Base-by-base conservation (phyloP, 2,797 vertebrate species). In the Neostethus bicornis region DNA sequence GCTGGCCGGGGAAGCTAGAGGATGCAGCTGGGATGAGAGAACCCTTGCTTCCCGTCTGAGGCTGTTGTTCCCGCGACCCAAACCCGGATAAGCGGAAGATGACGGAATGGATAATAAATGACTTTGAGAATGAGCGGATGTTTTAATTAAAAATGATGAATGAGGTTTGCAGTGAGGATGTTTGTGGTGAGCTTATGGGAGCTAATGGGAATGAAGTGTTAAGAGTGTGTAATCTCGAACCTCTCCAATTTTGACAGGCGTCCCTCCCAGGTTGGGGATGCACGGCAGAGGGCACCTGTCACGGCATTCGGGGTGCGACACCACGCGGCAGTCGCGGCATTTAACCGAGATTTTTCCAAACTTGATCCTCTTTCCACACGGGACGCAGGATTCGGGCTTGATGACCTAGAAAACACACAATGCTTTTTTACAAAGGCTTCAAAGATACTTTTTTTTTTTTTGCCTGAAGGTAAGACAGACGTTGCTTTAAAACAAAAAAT, bases 361-460 rank as follows among this genome's bases (percentile, higher is more conserved):
- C 81, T 97, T 99, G 60, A 99, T 95, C 66, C 95, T 92, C 82
- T 98, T 99, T 1, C 96, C 96, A 62, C 96, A 99, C 0, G 97
- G 96, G 14, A 98, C 95, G n/a, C 97, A 99, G 0, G 95, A 95
- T 47, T 98, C 96, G 0, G 97, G 96, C 70, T 98, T 99, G 80
- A 98, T 98, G 83, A 98, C 96, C 97, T 99, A 37, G 0, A 51
- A 21, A 42, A 61, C 8, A 47, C 21, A 49, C 21, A 32, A 13
- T 13, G 29, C 11, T 4, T 14, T n/a, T 34, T 34, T 13, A n/a
- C n/a, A n/a, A 42, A 1, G 5, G n/a, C 13, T 48, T 21, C 32
- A 35, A 16, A 20, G 48, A 14, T 10, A 42, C 7, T n/a, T n/a
- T n/a, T n/a, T n/a, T n/a, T n/a, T n/a, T n/a, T n/a, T n/a, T n/a